Conservation (phyloP, 2,113 vertebrate genomes). For the Gallinago undulata region DNA sequence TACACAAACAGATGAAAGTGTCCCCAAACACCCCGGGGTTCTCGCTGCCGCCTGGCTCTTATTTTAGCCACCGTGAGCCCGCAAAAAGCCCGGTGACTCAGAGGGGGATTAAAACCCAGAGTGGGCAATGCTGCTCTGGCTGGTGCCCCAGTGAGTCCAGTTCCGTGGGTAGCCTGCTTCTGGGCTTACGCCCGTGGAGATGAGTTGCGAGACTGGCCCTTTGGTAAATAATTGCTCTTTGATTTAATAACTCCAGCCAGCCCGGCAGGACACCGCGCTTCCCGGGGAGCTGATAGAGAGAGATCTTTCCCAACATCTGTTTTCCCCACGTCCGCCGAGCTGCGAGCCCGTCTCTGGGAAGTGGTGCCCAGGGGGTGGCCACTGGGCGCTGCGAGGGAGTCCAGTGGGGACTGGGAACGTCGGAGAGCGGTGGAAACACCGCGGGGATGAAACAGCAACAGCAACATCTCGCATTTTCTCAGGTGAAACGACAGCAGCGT, state of each 20-base stretch:
- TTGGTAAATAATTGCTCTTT: slow-evolving; percentile 12
- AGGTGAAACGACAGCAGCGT: rapidly evolving
- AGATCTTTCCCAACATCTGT: neutral
- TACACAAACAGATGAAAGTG: neutral
- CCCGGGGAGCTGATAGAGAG: neutral
- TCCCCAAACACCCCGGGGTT: neutral
- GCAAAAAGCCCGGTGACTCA: neutral
- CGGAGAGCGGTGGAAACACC: rapidly evolving
- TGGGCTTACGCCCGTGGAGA: neutral
- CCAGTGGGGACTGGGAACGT: neutral
- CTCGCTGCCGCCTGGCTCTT: neutral
- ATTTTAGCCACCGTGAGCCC: neutral
- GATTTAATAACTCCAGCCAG: slow-evolving; percentile 5
- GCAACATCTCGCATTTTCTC: rapidly evolving
- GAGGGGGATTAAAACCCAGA: neutral
- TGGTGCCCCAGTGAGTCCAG: rapidly evolving
- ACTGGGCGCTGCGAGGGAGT: rapidly evolving
- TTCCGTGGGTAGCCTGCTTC: neutral
- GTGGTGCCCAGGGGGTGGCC: neutral
- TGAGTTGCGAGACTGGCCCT: neutral
- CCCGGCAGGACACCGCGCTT: slow-evolving; percentile 2
- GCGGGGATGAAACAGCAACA: rapidly evolving
- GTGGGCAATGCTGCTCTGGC: neutral
- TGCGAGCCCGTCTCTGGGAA: neutral
- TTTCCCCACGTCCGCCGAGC: neutral